Conservation (phyloP, 2,888 invertebrate species). For the Branchipolynoe longqiensis region DNA sequence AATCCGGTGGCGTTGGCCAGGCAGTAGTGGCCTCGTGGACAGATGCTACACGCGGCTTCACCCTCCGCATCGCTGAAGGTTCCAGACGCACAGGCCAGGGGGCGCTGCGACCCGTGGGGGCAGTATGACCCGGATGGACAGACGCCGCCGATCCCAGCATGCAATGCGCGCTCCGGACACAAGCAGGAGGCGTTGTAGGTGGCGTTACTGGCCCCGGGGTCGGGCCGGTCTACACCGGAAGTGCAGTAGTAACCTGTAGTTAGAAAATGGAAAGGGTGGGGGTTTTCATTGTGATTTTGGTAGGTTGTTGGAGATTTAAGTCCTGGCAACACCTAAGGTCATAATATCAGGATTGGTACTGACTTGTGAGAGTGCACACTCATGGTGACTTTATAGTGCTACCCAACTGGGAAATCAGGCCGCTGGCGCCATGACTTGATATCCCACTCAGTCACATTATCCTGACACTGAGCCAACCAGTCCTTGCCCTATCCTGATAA, state of each 20-base stretch:
- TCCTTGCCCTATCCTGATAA: no score
- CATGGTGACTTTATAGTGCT: no score
- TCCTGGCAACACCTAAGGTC: no score
- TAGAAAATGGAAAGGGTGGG: no score
- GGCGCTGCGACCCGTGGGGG: constrained; percentile 70
- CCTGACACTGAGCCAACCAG: no score
- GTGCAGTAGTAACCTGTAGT: constrained; percentile 78
- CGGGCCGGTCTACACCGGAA: constrained; percentile 76
- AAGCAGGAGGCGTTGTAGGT: constrained; percentile 70
- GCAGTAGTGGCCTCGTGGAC: constrained; percentile 73
- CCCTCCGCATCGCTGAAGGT: constrained; percentile 71
- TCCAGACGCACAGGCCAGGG: constrained; percentile 70
- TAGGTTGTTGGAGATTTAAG: no score
- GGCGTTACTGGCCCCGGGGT: constrained; percentile 72
- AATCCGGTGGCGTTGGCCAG: constrained; percentile 71
- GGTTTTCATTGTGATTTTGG: no score
- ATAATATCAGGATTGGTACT: no score
- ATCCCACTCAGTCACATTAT: no score
- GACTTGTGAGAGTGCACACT: no score
- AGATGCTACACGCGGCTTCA: constrained; percentile 67
- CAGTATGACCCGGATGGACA: constrained; percentile 78
- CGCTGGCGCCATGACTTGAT: no score
- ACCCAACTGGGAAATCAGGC: no score
- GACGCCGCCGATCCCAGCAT: constrained; percentile 76
- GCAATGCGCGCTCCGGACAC: constrained; percentile 72